Percentiles rank a stretch among this genome's conserved stretches.
These are phyloP conservation scores for Dendrocopos noguchii DNA, from an alignment of 2,113 vertebrate genomes.

Conservation along the genomic window DNA sequence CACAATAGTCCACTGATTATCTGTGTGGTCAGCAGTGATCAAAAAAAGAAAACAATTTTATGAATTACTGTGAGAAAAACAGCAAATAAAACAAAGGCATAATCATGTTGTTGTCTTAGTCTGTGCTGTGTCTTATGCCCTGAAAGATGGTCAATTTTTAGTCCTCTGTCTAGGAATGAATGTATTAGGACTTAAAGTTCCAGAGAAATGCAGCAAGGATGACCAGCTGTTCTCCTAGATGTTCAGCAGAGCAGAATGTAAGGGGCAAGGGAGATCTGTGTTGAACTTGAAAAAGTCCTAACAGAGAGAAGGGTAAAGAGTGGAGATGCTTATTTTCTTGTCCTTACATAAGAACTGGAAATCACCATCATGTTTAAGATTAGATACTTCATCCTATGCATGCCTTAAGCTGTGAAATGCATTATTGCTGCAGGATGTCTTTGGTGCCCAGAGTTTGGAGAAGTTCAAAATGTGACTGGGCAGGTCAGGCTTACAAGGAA, in stretches of 20 bases:
- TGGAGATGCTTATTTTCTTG: neutral
- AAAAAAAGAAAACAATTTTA: constrained; percentile 12
- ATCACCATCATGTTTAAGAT: neutral
- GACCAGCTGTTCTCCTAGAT: neutral
- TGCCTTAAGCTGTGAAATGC: neutral
- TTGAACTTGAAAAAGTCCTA: neutral
- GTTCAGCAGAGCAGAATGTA: neutral
- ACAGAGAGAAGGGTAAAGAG: neutral
- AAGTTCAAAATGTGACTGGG: neutral
- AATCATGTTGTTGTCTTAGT: constrained; percentile 2
- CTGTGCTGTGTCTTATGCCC: neutral
- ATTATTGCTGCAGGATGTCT: neutral
- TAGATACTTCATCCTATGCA: neutral
- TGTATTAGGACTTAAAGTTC: neutral
- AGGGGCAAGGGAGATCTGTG: neutral
- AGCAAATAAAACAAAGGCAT: neutral
- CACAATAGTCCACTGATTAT: neutral
- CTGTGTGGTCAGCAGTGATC: constrained; percentile 7
- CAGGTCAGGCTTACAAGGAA: neutral
- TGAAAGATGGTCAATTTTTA: neutral
- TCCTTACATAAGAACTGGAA: neutral
- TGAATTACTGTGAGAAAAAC: neutral
- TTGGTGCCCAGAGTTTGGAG: neutral
- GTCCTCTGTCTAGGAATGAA: neutral
- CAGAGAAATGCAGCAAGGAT: neutral